Percentiles rank a stretch among this genome's conserved stretches.
Conservation (phyloP, 2,888 invertebrate genomes). For the Coenonympha arcania region DNA sequence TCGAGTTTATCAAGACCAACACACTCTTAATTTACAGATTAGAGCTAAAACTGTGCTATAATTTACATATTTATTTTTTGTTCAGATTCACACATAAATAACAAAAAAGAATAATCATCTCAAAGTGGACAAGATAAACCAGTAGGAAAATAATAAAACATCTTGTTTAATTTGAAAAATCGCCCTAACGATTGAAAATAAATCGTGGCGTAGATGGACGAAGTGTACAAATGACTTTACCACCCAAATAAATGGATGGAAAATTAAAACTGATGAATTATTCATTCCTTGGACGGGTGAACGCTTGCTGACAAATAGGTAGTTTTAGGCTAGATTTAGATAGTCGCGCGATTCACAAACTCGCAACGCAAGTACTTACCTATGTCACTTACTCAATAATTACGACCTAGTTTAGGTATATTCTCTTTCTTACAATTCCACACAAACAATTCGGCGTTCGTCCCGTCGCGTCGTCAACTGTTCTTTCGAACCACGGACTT, state of each 20-base stretch:
- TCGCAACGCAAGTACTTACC: too few species aligned
- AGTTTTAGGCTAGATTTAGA: slow-evolving; percentile 27
- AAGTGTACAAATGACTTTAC: slow-evolving; percentile 39
- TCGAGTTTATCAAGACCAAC: too few species aligned
- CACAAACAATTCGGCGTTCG: too few species aligned
- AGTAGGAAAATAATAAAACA: slow-evolving; percentile 5
- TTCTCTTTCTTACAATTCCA: too few species aligned
- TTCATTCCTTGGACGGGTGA: slow-evolving; percentile 25
- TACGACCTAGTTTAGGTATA: too few species aligned
- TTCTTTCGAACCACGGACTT: too few species aligned
- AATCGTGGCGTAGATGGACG: slow-evolving; percentile 27
- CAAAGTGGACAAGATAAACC: neutral
- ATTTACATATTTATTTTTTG: neutral
- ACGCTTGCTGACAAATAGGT: slow-evolving; percentile 41
- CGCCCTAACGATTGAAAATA: slow-evolving; percentile 27
- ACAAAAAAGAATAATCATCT: slow-evolving; percentile 7
- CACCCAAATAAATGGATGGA: slow-evolving; percentile 42
- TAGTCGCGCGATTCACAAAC: too few species aligned
- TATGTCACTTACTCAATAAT: too few species aligned
- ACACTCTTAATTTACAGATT: too few species aligned
- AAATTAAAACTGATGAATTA: slow-evolving; percentile 43
- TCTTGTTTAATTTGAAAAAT: slow-evolving; percentile 20
- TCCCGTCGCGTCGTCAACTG: too few species aligned
- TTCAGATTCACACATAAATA: slow-evolving; percentile 10
- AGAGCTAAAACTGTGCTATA: too few species aligned